A percentile compares a stretch with the other conserved stretches of the same genome.
Evolutionary conservation across 1,140 invertebrate species (phyloP).

Genomic region (Micrasema longulum): DNA sequence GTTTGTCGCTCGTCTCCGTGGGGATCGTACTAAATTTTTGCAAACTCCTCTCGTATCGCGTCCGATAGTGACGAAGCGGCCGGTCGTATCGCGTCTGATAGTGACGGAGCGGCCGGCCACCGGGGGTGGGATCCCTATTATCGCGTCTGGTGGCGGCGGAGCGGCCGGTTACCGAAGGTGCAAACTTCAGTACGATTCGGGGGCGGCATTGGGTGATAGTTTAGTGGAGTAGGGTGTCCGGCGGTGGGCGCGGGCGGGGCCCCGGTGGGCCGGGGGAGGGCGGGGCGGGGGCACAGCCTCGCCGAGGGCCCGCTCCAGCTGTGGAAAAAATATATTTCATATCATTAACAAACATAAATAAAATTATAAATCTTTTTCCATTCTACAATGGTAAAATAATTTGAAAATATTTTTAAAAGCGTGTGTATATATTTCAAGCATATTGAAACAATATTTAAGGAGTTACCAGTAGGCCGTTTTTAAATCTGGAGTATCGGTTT

Average conservation of each 20-base stretch:
- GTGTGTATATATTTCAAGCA: too few species aligned
- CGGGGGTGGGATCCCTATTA: too few species aligned
- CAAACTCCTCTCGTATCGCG: constrained; percentile 20
- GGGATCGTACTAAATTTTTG: constrained; percentile 49
- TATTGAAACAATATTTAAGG: too few species aligned
- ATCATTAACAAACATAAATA: background rate
- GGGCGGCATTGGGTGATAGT: constrained; percentile 10
- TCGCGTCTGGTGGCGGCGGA: constrained; percentile 35
- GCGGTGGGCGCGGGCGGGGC: constrained; percentile 37
- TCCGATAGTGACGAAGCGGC: background rate
- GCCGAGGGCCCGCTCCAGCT: constrained; percentile 47
- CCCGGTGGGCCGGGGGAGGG: constrained; percentile 12
- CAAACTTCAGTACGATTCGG: constrained; percentile 1
- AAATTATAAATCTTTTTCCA: too few species aligned
- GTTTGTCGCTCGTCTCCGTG: constrained; percentile 47
- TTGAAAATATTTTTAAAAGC: too few species aligned
- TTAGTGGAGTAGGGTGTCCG: constrained; percentile 39
- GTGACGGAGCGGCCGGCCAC: background rate
- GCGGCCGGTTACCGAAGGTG: constrained; percentile 32
- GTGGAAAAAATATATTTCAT: too few species aligned
- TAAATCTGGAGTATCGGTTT: too few species aligned
- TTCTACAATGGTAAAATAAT: too few species aligned
- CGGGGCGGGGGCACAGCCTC: constrained; percentile 46
- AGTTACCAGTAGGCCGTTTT: too few species aligned
- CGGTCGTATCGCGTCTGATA: background rate